phyloP scores from a whole-genome alignment of 2,888 invertebrate genomes.

The Epistrophe grossulariae region DNA sequence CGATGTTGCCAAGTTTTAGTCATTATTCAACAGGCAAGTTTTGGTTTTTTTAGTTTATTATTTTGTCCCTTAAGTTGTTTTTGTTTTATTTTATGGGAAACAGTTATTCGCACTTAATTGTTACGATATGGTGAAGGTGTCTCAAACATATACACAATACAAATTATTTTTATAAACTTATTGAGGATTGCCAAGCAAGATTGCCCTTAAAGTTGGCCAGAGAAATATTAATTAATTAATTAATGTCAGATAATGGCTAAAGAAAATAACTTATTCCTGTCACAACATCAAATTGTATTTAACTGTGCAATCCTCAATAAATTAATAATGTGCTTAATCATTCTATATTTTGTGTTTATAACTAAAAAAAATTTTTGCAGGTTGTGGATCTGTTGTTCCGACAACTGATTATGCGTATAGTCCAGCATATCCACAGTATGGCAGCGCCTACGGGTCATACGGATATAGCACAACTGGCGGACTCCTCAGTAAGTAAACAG shows the following conservation, averaged over 20 bases:
- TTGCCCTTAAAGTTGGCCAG: too few species aligned
- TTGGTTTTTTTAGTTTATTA: constrained; percentile 42
- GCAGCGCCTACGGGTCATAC: constrained; percentile 86
- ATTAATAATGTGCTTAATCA: background rate
- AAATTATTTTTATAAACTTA: background rate
- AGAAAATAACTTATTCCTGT: background rate
- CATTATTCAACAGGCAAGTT: constrained; percentile 88
- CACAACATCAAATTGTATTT: too few species aligned
- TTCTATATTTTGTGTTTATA: background rate
- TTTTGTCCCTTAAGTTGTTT: constrained; percentile 29
- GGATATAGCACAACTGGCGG: constrained; percentile 88
- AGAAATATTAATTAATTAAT: too few species aligned
- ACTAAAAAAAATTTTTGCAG: constrained; percentile 81
- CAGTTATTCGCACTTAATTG: background rate
- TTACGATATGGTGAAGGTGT: constrained; percentile 61
- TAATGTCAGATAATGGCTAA: background rate
- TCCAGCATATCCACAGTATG: constrained; percentile 87
- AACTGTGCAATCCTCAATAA: background rate
- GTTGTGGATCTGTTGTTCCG: constrained; percentile 87
- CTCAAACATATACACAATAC: constrained; percentile 8
- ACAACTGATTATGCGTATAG: constrained; percentile 89
- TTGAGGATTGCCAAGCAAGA: background rate
- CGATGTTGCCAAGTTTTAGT: constrained; percentile 89
- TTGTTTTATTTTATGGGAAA: constrained; percentile 18
- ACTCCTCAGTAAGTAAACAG: constrained; percentile 86